A percentile compares a stretch with the other conserved stretches of the same genome.
phyloP scores from a whole-genome alignment of 2,888 invertebrate genomes.

The Oscheius sp. region DNA sequence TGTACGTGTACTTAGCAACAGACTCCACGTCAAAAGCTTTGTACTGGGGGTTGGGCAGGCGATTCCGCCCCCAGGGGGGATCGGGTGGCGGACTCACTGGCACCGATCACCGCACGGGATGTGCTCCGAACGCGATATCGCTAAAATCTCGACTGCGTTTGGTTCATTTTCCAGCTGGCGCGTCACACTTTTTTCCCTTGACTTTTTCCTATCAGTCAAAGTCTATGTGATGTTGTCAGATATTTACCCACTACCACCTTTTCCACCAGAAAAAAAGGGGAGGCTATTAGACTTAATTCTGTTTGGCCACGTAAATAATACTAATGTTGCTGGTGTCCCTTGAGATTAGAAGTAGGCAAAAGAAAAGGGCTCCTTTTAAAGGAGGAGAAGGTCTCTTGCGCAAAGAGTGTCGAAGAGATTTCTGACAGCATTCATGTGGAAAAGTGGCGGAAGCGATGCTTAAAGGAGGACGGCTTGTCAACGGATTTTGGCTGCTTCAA shows the following conservation, averaged over 20 bases:
- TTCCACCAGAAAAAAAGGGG: neutral
- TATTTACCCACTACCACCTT: neutral
- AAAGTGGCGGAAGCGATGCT: too few species aligned
- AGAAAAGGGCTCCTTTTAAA: too few species aligned
- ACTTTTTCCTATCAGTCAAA: neutral
- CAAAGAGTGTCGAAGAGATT: too few species aligned
- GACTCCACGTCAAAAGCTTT: constrained; percentile 32
- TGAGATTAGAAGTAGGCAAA: too few species aligned
- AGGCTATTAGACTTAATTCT: neutral
- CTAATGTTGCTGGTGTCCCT: too few species aligned
- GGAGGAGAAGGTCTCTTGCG: too few species aligned
- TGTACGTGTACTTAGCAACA: constrained; percentile 27
- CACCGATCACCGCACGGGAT: constrained; percentile 31
- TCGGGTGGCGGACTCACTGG: constrained; percentile 36
- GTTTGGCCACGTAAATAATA: too few species aligned
- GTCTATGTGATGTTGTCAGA: neutral
- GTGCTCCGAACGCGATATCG: constrained; percentile 32
- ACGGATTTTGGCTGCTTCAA: too few species aligned
- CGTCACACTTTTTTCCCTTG: neutral
- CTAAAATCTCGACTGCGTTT: constrained; percentile 8
- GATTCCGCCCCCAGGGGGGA: constrained; percentile 36
- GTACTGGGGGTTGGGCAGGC: constrained; percentile 34
- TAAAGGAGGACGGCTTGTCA: too few species aligned
- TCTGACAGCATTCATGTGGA: too few species aligned
- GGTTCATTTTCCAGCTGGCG: neutral